A percentile compares a stretch with the other conserved stretches of the same genome.
Conservation (phyloP, 2,888 invertebrate genomes). For the Erebia palarica region DNA sequence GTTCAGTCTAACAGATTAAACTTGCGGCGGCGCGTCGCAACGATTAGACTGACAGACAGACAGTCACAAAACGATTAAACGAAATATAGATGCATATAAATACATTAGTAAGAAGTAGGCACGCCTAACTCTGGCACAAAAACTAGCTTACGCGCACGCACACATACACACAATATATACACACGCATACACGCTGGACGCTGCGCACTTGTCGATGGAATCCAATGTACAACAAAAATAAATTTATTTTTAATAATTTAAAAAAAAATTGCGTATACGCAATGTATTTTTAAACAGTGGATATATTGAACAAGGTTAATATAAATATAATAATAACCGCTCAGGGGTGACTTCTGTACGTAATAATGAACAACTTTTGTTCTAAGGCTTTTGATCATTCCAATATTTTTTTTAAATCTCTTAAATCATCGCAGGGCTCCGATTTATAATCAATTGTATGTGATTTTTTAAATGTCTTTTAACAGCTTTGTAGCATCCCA, state of each 20-base stretch:
- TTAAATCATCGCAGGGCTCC: no score
- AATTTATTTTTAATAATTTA: no score
- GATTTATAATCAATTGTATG: no score
- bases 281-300: no score
- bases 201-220: slow-evolving; percentile 23
- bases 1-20: slow-evolving; percentile 3
- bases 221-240: neutral
- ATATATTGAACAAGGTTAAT: no score
- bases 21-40: slow-evolving; percentile 39
- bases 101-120: slow-evolving; percentile 65
- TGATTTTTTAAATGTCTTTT: no score
- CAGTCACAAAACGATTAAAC: slow-evolving; percentile 60
- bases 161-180: slow-evolving; percentile 51
- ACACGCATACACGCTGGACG: slow-evolving; percentile 43
- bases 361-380: no score
- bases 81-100: slow-evolving; percentile 66
- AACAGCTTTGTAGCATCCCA: neutral
- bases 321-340: no score
- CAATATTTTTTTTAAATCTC: no score
- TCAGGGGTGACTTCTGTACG: no score
- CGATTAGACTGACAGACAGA: slow-evolving; percentile 62
- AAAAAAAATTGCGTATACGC: no score
- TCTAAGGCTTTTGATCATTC: no score
- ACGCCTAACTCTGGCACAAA: slow-evolving; percentile 67
- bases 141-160: slow-evolving; percentile 57